A percentile compares a stretch with the other conserved stretches of the same genome.
Conservation (phyloP, 2,113 vertebrate species). For the Lophura nycthemera region DNA sequence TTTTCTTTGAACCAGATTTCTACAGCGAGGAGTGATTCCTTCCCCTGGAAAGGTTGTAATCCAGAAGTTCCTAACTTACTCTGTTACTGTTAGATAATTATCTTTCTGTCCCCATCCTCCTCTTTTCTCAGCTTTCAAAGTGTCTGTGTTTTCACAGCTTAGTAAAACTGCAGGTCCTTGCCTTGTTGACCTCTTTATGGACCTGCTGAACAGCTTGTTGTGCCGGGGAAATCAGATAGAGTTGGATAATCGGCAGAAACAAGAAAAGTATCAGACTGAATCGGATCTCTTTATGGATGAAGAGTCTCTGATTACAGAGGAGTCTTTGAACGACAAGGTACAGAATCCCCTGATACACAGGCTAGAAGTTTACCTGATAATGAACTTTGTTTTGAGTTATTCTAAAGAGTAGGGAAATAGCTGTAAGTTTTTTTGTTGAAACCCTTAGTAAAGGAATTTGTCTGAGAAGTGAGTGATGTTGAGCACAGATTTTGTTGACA, state of each 20-base stretch:
- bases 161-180: slow-evolving; percentile 71
- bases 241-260: slow-evolving; percentile 9
- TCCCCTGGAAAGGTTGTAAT: not conserved
- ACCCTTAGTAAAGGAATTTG: not conserved
- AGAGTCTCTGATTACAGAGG: slow-evolving; percentile 55
- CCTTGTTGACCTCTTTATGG: slow-evolving; percentile 76
- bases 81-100: not conserved
- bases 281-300: slow-evolving; percentile 81
- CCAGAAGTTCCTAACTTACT: not conserved
- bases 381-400: not conserved
- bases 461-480: not conserved
- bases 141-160: slow-evolving; percentile 71
- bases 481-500: not conserved
- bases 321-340: slow-evolving; percentile 76
- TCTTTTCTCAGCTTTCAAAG: not conserved
- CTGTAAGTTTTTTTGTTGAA: not conserved
- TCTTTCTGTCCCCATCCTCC: not conserved
- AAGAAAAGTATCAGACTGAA: slow-evolving; percentile 39
- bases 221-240: slow-evolving; percentile 64
- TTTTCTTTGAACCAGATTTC: not conserved
- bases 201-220: slow-evolving; percentile 80
- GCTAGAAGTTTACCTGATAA: not conserved
- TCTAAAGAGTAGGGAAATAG: not conserved
- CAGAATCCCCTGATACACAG: not conserved
- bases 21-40: not conserved